Conservation (phyloP, 2,797 vertebrate species). For the Craterocephalus amniculus region DNA sequence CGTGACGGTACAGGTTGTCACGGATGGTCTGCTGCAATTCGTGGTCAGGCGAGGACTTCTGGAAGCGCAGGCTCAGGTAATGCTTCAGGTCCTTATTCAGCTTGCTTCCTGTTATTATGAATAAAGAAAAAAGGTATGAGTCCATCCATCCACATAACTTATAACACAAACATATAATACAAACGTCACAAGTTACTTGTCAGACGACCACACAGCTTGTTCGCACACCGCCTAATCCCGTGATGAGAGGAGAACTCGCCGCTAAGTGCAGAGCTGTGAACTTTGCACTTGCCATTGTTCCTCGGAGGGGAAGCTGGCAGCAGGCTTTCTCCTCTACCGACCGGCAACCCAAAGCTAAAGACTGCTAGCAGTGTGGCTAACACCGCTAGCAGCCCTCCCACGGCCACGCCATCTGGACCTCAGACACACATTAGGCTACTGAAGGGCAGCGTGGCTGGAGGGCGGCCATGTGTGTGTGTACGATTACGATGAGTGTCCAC, state of each 20-base stretch:
- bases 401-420: constrained; percentile 81
- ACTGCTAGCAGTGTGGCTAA: constrained; percentile 61
- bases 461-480: constrained; percentile 47
- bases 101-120: constrained; percentile 87
- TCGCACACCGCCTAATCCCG: too few species aligned
- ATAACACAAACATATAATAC: neutral
- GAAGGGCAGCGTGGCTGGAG: constrained; percentile 72
- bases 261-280: constrained; percentile 36
- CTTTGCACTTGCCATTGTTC: constrained; percentile 69
- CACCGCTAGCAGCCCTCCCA: constrained; percentile 73
- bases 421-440: constrained; percentile 77
- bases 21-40: constrained; percentile 97
- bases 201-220: constrained; percentile 44
- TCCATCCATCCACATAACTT: constrained; percentile 26
- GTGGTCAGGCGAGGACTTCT: constrained; percentile 95
- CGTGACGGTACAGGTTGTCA: constrained; percentile 97
- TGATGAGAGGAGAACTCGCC: constrained; percentile 18
- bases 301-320: constrained; percentile 68
- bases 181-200: constrained; percentile 18
- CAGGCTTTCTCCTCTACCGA: constrained; percentile 46
- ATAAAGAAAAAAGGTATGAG: constrained; percentile 47
- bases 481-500: constrained; percentile 24
- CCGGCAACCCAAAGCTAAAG: constrained; percentile 45
- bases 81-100: constrained; percentile 96
- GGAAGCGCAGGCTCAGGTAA: constrained; percentile 97